Conservation (phyloP, 2,113 vertebrate species). For the Myiozetetes cayanensis region DNA sequence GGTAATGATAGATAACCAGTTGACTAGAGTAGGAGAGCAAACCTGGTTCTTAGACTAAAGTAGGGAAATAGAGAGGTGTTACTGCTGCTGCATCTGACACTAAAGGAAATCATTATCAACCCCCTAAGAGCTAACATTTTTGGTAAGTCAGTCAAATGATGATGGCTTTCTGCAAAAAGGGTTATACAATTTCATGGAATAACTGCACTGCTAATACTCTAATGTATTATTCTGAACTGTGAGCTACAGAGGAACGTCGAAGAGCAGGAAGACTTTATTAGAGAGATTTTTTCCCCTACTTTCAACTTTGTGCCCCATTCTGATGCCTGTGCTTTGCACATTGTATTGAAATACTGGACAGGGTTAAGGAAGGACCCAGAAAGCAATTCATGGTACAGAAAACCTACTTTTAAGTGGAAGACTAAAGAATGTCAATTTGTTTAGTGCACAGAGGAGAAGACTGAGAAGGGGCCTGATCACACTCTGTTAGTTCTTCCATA, state of each 20-base stretch:
- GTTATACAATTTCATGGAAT: background rate
- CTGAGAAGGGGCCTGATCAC: background rate
- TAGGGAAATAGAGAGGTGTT: background rate
- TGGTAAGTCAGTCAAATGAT: conserved; percentile 19
- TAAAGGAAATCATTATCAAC: background rate
- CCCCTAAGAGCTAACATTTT: conserved; percentile 7
- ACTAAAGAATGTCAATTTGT: background rate
- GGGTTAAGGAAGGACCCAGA: background rate
- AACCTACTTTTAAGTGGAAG: background rate
- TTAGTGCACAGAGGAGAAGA: background rate
- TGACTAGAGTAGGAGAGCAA: background rate
- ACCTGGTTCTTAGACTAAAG: background rate
- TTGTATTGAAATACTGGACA: background rate
- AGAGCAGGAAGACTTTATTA: background rate
- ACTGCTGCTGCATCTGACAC: background rate
- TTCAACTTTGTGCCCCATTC: background rate
- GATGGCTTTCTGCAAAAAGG: conserved; percentile 9
- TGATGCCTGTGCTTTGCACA: background rate
- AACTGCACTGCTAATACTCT: background rate
- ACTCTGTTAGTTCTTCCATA: background rate
- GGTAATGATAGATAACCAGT: background rate
- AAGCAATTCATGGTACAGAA: background rate
- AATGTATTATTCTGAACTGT: background rate
- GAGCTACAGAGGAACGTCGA: background rate
- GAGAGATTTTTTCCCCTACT: background rate